Conservation (phyloP, 2,888 invertebrate species). For the Atrina japonica region DNA sequence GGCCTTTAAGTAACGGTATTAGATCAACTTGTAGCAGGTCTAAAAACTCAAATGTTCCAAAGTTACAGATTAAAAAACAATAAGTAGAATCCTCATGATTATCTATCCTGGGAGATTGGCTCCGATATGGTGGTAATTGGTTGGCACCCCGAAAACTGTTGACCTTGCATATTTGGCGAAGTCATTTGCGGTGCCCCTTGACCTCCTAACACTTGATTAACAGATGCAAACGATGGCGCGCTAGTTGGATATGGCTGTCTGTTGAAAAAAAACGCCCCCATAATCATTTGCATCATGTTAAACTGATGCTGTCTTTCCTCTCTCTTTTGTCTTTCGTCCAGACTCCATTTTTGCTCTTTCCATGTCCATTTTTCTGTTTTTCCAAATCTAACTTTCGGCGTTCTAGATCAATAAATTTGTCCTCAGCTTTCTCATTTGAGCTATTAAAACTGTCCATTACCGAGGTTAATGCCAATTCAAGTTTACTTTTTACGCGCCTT, state of each 20-base stretch:
- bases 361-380: constrained; percentile 3
- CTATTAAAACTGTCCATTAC: constrained; percentile 13
- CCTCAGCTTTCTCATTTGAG: constrained; percentile 7
- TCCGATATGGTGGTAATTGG: not conserved
- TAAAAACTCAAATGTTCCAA: no score
- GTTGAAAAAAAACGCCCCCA: constrained; percentile 3
- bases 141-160: constrained; percentile 7
- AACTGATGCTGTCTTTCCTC: constrained; percentile 21
- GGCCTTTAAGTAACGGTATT: not conserved
- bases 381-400: constrained; percentile 10
- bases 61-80: not conserved
- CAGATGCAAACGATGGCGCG: constrained; percentile 4
- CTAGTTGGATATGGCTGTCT: not conserved
- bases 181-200: constrained; percentile 2
- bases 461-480: not conserved
- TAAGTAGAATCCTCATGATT: not conserved
- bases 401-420: no score
- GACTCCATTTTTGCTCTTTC: constrained; percentile 23
- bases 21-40: not conserved
- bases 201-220: constrained; percentile 1
- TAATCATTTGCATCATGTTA: constrained; percentile 16
- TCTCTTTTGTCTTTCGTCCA: constrained; percentile 5
- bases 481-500: not conserved
- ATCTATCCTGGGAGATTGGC: not conserved
- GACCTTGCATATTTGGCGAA: no score